Evolutionary conservation across 2,113 vertebrate genomes (phyloP).

Genomic region (Chaenocephalus aceratus): DNA sequence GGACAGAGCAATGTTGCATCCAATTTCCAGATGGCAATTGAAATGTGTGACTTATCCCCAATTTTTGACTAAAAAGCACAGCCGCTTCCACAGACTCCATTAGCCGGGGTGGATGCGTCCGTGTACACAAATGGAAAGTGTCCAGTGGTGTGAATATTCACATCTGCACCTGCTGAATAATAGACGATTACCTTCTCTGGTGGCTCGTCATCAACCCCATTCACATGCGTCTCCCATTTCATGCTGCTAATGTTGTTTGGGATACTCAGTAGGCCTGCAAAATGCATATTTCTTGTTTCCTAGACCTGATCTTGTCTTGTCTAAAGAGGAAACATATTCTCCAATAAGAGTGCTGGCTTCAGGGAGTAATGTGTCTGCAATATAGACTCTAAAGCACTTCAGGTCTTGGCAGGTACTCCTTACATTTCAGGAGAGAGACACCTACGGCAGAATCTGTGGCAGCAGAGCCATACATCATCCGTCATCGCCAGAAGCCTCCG

Average conservation of each 20-base stretch:
- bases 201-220: constrained; percentile 41
- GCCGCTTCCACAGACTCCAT: constrained; percentile 67
- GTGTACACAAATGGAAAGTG: constrained; percentile 67
- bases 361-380: constrained; percentile 64
- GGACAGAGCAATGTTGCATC: constrained; percentile 49
- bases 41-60: constrained; percentile 61
- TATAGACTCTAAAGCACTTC: constrained; percentile 56
- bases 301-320: constrained; percentile 48
- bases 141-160: constrained; percentile 78
- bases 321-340: constrained; percentile 56
- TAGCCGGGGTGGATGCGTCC: constrained; percentile 43
- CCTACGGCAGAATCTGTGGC: constrained; percentile 55
- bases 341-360: constrained; percentile 48
- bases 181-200: constrained; percentile 71
- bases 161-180: constrained; percentile 81
- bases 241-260: constrained; percentile 54
- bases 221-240: constrained; percentile 47
- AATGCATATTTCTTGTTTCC: constrained; percentile 70
- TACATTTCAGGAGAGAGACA: constrained; percentile 61
- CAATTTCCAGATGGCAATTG: constrained; percentile 70
- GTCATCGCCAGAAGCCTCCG: constrained; percentile 64
- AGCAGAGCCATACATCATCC: constrained; percentile 64
- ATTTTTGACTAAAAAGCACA: constrained; percentile 45
- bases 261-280: constrained; percentile 31
- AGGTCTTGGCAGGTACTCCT: constrained; percentile 64